Conservation (phyloP, 2,888 invertebrate species). For the Oscheius myriophilus region DNA sequence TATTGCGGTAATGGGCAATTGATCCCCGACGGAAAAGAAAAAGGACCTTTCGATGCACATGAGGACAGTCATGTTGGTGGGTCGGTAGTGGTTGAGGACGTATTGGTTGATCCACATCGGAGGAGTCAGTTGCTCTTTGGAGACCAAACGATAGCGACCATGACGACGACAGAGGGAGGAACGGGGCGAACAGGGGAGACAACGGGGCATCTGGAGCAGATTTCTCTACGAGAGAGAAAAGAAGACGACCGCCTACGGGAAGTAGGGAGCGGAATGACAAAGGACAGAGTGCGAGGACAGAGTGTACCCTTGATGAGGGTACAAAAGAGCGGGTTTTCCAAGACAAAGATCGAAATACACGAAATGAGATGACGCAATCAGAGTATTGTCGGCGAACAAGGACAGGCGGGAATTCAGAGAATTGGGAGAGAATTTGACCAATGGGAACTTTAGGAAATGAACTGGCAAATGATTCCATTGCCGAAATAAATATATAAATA, state of each 20-base stretch:
- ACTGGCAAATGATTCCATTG: no score
- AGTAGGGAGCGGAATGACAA: not conserved
- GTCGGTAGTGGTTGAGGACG: slow-evolving; percentile 64
- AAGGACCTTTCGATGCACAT: slow-evolving; percentile 86
- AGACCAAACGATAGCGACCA: slow-evolving; percentile 40
- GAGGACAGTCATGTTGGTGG: slow-evolving; percentile 79
- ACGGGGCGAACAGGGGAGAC: slow-evolving; percentile 21
- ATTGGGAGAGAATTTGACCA: not conserved
- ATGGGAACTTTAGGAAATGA: no score
- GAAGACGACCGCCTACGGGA: not conserved
- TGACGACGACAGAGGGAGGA: slow-evolving; percentile 41
- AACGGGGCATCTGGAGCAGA: slow-evolving; percentile 6
- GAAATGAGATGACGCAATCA: not conserved
- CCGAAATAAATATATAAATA: no score
- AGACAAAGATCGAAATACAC: not conserved
- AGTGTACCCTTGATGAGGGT: not conserved
- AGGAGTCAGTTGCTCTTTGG: slow-evolving; percentile 36
- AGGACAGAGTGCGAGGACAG: not conserved
- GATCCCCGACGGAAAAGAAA: not conserved
- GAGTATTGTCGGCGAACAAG: not conserved
- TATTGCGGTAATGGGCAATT: not conserved
- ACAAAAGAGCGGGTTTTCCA: not conserved
- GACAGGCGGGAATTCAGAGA: not conserved
- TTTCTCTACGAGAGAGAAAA: not conserved
- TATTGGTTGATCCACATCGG: slow-evolving; percentile 66